Base-by-base conservation (phyloP, 2,113 vertebrate genomes). In the Colinus virginianus region DNA sequence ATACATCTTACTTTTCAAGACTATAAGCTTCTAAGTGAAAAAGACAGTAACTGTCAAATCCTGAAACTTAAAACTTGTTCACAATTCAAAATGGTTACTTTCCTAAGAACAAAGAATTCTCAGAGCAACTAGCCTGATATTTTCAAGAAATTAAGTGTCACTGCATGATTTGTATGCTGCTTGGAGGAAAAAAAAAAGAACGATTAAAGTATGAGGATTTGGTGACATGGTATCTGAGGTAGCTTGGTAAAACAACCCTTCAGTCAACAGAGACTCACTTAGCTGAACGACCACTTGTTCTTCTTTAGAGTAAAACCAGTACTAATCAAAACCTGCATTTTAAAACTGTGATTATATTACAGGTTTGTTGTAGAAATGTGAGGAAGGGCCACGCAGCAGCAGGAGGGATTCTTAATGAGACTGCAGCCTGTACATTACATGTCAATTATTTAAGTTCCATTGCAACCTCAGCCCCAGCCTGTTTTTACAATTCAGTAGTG, bases 401-500 rank as follows among this genome's bases (percentile, higher is more conserved):
- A 91, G 75, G 70, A 78, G 40, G 43, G 49, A 79, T 56, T 76
- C 20, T 43, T 76, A 80, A 88, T 59, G 58, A 94, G 86, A 78
- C n/a, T 49, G 55, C 25, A 75, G 13, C 11, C 51, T 68, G 48
- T 48, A n/a, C 13, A 85, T 14, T 5, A 61, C 7, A 21, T 36
- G 34, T 67, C 64, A 70, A 34, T 46, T 42, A 64, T 72, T 93
- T 68, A 93, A 56, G 69, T 5, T 19, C 14, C 43, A 78, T 1
- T 78, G 28, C 53, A 87, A 28, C 28, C 17, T 75, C 43, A 78
- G 3, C 7, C 32, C 15, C 13, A 53, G 13, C 11, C 19, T 53
- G 51, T 53, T 53, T 56, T 51, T 36, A 19, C 25, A 40, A 36
- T n/a, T 61, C 40, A 80, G 22, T 30, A 42, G 67, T 8, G 17